phyloP scores from a whole-genome alignment of 2,797 vertebrate genomes.

The Takifugu ocellatus region DNA sequence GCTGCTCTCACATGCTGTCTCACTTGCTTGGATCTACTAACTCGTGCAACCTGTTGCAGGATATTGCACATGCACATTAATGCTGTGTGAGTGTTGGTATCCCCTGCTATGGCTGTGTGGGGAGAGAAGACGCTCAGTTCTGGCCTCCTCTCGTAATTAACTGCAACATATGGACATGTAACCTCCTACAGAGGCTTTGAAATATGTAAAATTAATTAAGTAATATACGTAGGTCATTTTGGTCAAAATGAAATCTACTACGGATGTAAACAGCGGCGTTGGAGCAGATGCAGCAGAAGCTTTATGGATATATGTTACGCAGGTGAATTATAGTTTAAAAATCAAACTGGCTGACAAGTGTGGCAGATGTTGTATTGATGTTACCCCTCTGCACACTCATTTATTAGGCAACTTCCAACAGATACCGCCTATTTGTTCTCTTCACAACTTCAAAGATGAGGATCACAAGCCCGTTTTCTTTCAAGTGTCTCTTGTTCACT shows the following conservation, averaged over 20 bases:
- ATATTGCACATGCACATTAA: slow-evolving; percentile 40
- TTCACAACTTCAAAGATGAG: not conserved
- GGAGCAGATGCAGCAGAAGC: slow-evolving; percentile 7
- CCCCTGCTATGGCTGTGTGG: slow-evolving; percentile 36
- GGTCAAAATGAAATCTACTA: slow-evolving; percentile 28
- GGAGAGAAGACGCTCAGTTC: slow-evolving; percentile 34
- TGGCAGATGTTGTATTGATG: too few species aligned
- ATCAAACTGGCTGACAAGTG: too few species aligned
- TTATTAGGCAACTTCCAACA: too few species aligned
- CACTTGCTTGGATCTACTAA: slow-evolving; percentile 44
- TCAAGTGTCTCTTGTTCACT: slow-evolving; percentile 19
- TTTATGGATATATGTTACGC: slow-evolving; percentile 9
- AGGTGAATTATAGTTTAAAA: too few species aligned
- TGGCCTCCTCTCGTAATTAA: slow-evolving; percentile 39
- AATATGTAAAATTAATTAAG: slow-evolving; percentile 5
- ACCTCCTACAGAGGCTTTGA: slow-evolving; percentile 29
- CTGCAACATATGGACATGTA: slow-evolving; percentile 40
- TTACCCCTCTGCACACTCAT: too few species aligned
- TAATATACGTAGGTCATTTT: slow-evolving; percentile 49
- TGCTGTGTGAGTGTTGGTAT: slow-evolving; percentile 51
- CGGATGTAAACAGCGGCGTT: slow-evolving; percentile 1
- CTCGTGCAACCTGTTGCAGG: slow-evolving; percentile 54
- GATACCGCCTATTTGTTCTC: too few species aligned
- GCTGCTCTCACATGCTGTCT: slow-evolving; percentile 25
- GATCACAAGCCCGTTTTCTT: slow-evolving; percentile 5